Conservation (phyloP, 1,140 invertebrate species). For the Oscheius sp. region DNA sequence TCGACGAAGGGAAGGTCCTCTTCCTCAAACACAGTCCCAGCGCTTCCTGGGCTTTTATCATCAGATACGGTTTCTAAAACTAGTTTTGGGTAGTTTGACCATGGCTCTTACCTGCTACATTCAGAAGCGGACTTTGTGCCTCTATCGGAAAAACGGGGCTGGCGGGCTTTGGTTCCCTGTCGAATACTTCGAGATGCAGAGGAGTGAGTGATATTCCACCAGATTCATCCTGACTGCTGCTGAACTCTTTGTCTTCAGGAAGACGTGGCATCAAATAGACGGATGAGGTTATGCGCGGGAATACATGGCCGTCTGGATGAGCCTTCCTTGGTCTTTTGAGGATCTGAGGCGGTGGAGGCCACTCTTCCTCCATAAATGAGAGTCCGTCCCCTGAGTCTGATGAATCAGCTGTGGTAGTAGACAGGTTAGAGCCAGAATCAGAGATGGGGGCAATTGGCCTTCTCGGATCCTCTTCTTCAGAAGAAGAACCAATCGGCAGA, state of each 20-base stretch:
- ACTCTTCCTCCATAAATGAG: neutral
- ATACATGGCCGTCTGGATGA: slow-evolving; percentile 1
- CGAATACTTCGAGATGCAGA: neutral
- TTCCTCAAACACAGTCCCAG: no score
- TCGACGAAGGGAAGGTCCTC: neutral
- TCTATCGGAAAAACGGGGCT: neutral
- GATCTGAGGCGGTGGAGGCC: neutral
- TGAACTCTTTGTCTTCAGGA: neutral
- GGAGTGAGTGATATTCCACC: neutral
- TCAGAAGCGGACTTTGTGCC: neutral
- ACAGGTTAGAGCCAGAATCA: neutral
- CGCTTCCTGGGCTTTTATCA: no score
- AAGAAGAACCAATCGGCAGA: neutral
- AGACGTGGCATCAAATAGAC: neutral
- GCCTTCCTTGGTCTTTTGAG: neutral
- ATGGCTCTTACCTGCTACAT: no score
- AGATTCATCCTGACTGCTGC: neutral
- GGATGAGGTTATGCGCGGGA: neutral
- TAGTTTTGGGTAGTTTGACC: no score
- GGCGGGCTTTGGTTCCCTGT: neutral
- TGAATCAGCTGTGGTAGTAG: neutral
- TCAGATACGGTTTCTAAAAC: no score
- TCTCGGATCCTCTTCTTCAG: neutral
- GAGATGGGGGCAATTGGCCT: no score
- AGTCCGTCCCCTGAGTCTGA: neutral